Conservation (phyloP, 2,797 vertebrate genomes). For the Tapera naevia region DNA sequence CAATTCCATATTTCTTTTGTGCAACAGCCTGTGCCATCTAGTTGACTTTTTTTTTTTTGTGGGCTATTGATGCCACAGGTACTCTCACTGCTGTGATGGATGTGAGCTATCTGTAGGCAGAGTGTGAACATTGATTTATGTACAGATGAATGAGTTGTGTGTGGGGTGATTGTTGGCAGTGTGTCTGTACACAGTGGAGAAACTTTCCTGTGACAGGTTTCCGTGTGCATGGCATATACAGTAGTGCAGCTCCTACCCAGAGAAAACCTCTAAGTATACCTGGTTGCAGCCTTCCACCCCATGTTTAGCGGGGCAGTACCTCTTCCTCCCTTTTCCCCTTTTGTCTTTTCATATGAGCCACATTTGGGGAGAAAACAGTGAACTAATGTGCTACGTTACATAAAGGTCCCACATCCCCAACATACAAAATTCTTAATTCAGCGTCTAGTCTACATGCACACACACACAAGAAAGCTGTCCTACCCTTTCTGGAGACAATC, state of each 20-base stretch:
- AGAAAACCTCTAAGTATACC: neutral
- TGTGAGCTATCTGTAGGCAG: constrained; percentile 35
- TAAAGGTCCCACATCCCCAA: neutral
- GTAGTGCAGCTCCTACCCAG: neutral
- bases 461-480: neutral
- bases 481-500: neutral
- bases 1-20: neutral
- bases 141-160: neutral
- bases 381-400: neutral
- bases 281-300: neutral
- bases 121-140: constrained; percentile 12
- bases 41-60: neutral
- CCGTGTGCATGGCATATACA: neutral
- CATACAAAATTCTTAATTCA: neutral
- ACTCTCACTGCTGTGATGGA: neutral
- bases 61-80: neutral
- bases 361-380: neutral
- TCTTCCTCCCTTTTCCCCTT: neutral
- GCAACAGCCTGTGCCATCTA: neutral
- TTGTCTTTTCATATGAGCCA: neutral
- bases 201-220: neutral
- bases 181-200: neutral
- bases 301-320: neutral
- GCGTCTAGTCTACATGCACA: neutral
- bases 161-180: neutral